These are phyloP conservation scores for Leptura quadrifasciata DNA, from an alignment of 2,888 invertebrate species.

Conservation along the genomic window DNA sequence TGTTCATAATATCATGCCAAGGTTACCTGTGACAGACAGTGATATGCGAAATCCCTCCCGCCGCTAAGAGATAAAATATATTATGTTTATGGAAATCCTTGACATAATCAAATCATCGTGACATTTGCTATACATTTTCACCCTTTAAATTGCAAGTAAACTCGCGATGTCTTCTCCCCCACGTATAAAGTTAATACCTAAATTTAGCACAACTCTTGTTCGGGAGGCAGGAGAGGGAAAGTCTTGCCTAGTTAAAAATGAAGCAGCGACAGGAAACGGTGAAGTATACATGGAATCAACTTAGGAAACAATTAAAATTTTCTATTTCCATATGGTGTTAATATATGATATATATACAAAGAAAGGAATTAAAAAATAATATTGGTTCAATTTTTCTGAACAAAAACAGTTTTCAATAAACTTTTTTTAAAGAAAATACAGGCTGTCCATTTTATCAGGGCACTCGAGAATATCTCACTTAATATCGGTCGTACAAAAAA, in stretches of 20 bases:
- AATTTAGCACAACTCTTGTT: neutral
- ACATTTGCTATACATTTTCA: neutral
- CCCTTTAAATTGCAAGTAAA: neutral
- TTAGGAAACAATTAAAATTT: too few relatives aligned
- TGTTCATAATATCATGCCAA: neutral
- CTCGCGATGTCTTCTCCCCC: neutral
- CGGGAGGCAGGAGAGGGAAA: neutral
- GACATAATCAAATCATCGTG: neutral
- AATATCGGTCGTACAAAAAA: too few relatives aligned
- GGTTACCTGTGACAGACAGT: constrained; percentile 3
- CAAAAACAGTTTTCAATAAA: too few relatives aligned
- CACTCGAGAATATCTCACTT: too few relatives aligned
- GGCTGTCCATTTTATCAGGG: too few relatives aligned
- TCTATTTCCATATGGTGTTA: too few relatives aligned
- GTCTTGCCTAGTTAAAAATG: neutral
- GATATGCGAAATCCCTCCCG: neutral
- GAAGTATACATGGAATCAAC: too few relatives aligned
- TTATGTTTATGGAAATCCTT: neutral
- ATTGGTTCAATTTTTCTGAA: too few relatives aligned
- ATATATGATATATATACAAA: too few relatives aligned
- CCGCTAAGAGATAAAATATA: neutral
- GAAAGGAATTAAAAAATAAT: too few relatives aligned
- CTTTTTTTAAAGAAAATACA: too few relatives aligned
- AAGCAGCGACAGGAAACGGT: too few relatives aligned
- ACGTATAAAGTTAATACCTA: neutral